Evolutionary conservation across 2,113 vertebrate genomes (phyloP), one percentile per base, ranked within the genome.

Genomic region (Herpetotheres cachinnans): DNA sequence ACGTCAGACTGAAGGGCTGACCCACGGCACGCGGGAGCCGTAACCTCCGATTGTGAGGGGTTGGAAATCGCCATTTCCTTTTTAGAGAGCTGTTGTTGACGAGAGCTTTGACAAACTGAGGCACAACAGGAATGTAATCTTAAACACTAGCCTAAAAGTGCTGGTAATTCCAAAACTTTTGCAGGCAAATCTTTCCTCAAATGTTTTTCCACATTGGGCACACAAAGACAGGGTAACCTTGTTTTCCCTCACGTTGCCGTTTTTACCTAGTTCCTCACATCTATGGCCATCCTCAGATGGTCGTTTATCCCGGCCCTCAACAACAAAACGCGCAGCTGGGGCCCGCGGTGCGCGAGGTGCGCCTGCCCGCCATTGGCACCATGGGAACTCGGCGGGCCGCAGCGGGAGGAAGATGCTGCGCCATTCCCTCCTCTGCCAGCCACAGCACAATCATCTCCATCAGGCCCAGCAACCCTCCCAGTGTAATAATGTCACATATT

Each of bases 311-410:
- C 27, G 13, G 4, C 20, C 17, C 26, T 38, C 47, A 14, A 8
- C 25, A 17, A 44, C 71, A 20, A 74, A 40, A 32, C 5, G 2
- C 38, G 4, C 7, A 1, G 20, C 8, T 1, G 6, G 49, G 66
- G 10, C 47, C 63, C 1, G 8, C 2, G 9, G 34, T 7, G 8
- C 20, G 6, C 4, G 2, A 9, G 34, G 49, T 16, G 25, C 9
- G 2, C 2, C 12, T 5, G 7, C 59, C 40, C 2, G 11, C 16
- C 13, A 34, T 25, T 6, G 1, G 20, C 2, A 1, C 20, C 21
- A 5, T 7, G 1, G 30, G 17, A 27, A 46, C 11, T 26, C 17
- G 21, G 32, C 1, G 1, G 67, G 29, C 10, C 4, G 1, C 40
- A 10, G 58, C 7, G 11, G 16, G 21, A 32, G 22, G 38, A 44